Base-by-base conservation (phyloP, 2,888 invertebrate species). In the Pteria penguin region DNA sequence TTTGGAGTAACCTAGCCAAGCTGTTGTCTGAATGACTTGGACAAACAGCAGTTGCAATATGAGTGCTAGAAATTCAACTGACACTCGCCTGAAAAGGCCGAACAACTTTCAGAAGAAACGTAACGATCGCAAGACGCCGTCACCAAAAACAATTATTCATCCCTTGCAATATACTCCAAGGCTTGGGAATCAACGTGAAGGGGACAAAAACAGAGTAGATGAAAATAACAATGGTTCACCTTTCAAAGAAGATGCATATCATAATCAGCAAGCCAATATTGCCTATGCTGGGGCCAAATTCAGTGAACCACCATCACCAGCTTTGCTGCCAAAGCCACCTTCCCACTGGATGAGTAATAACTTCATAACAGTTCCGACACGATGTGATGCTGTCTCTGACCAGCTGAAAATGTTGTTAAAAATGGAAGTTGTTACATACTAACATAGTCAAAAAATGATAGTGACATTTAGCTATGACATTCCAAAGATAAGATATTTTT, bases 291-390 rank as follows among this genome's bases (percentile, higher is more conserved):
- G 95, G 90, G 95, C 96, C 91, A 96, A 96, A 92, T 96, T 96
- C 93, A 96, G 95, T 89, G 96, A 96, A 85, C 95, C 96, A 72
- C 96, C 96, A 67, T 94, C 95, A 75, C 96, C 96, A 60, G 94
- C 95, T 86, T 95, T 95, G 81, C 93, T 96, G 89, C 96, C 96
- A 76, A 95, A 95, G 91, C 96, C 96, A 87, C 96, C 96, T 76
- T 94, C 94, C 83, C 96, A 95, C 92, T 96, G 96, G 96, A 94
- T 95, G 92, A 76, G 57, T 27, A 75, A 74, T 24, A 73, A 75
- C 18, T 58, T 71, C n/a, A 55, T 68, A n/a, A 75, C 72, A 54
- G 67, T 76, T 61, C 62, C 63, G 33, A 72, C 76, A 45, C 75
- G 80, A 52, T 85, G 82, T 77, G 85, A 78, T 67, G 87, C 89